These are phyloP conservation scores for Phalacrocorax brasilianus DNA, from an alignment of 2,113 vertebrate genomes.

Conservation along the genomic window DNA sequence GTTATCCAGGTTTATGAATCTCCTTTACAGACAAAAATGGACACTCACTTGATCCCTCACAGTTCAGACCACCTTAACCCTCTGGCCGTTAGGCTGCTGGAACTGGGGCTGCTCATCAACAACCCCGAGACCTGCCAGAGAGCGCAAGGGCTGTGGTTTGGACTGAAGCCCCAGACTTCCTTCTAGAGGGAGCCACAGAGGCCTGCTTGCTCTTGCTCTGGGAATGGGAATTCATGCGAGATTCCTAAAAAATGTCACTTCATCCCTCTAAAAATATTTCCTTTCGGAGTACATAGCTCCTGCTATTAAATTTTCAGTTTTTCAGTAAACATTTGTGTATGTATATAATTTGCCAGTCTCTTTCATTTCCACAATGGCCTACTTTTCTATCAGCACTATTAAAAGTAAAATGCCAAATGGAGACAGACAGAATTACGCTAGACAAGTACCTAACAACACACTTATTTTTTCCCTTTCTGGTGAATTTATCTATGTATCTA, in stretches of 20 bases:
- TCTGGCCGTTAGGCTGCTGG: neutral
- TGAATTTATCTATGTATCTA: neutral
- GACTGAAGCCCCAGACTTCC: neutral
- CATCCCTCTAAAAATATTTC: neutral
- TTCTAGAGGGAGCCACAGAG: neutral
- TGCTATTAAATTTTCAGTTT: neutral
- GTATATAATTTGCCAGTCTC: neutral
- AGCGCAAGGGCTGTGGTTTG: neutral
- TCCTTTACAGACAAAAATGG: neutral
- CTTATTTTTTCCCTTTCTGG: neutral
- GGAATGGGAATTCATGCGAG: neutral
- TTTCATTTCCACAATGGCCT: neutral
- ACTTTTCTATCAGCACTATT: neutral
- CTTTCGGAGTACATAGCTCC: neutral
- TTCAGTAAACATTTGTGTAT: neutral
- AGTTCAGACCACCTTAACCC: neutral
- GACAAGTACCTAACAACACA: neutral
- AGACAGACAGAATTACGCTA: neutral
- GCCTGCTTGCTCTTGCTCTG: neutral
- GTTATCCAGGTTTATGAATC: neutral
- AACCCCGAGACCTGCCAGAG: neutral
- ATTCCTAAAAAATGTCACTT: neutral
- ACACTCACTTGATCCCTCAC: neutral
- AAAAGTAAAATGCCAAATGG: neutral
- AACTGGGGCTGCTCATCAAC: neutral